These are phyloP conservation scores for Picus viridis DNA, from an alignment of 2,797 vertebrate species.

Conservation along the genomic window DNA sequence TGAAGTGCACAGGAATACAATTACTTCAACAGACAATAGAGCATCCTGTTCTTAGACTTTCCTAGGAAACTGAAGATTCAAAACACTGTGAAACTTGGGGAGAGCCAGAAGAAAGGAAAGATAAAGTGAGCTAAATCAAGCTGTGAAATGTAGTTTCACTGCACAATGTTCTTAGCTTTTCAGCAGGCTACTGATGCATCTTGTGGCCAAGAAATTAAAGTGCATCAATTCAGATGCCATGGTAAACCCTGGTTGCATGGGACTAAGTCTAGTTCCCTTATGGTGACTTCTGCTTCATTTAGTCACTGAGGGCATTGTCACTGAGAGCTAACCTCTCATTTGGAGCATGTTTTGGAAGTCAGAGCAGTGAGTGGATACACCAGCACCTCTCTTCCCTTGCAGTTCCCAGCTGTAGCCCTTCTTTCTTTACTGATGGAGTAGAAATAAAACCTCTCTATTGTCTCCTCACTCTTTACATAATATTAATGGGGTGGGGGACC, in stretches of 20 bases:
- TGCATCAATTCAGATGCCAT: not conserved
- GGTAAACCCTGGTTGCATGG: not conserved
- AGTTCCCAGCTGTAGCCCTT: not conserved
- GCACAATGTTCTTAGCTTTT: not conserved
- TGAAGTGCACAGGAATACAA: not conserved
- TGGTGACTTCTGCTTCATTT: not conserved
- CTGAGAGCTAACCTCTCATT: not conserved
- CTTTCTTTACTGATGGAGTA: not conserved
- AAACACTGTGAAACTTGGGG: not conserved
- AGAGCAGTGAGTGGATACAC: not conserved
- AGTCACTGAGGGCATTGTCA: not conserved
- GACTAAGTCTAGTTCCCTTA: not conserved
- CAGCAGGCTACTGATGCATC: not conserved
- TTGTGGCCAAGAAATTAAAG: not conserved
- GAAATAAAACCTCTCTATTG: not conserved
- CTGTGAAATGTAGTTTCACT: not conserved
- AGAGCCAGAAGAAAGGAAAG: not conserved
- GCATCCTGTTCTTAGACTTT: not conserved
- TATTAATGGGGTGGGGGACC: not conserved
- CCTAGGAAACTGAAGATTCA: not conserved
- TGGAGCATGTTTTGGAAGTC: not conserved
- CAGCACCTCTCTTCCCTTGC: not conserved
- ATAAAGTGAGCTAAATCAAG: not conserved
- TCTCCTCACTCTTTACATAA: not conserved
- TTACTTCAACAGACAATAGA: not conserved